Base-by-base conservation (phyloP, 2,797 vertebrate genomes). In the Scyliorhinus canicula region DNA sequence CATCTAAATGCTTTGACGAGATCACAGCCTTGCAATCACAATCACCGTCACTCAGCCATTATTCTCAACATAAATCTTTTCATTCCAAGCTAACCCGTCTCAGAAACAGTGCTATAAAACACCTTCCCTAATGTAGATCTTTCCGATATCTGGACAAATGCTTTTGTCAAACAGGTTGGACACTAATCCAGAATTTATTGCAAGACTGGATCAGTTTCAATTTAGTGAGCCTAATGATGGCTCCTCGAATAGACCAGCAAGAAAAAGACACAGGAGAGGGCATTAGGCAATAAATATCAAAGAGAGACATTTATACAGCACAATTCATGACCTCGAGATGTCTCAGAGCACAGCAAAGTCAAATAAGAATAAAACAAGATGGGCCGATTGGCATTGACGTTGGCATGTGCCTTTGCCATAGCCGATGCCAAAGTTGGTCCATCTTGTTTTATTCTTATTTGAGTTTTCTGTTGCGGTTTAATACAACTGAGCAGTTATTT, bases 1-100 rank as follows among this genome's bases (percentile, higher is more conserved):
- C 67, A 91, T 65, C 88, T 91, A 55, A 94, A 94, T 94, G 93
- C 44, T n/a, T 71, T 94, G 93, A 74, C 55, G 67, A 71, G 93
- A 74, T 94, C 74, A 94, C 47, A 52, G 67, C 31, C 47, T 74
- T 52, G 47, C 31, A 55, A 94, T 74, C 67, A 74, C 12, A 7
- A 71, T 94, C 47, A 94, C 93, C 19, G 67, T 74, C 93, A 94
- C 67, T 74, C 71, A 52, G 16, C 67, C 93, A 71, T 94, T 74
- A 74, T 94, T 94, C 28, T 9, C 93, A 21, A 24, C 31, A 94
- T 94, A 71, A 94, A 94, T 74, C 93, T 69, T 94, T 74, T 94
- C 31, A 55, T 74, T 74, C 47, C 31, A 52, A 67, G 14, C 67
- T 52, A 94, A 74, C 65, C 2, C 71, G 47, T 55, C 65, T 67